Conservation (phyloP, 1,140 invertebrate species). For the Drosophila asahinai region DNA sequence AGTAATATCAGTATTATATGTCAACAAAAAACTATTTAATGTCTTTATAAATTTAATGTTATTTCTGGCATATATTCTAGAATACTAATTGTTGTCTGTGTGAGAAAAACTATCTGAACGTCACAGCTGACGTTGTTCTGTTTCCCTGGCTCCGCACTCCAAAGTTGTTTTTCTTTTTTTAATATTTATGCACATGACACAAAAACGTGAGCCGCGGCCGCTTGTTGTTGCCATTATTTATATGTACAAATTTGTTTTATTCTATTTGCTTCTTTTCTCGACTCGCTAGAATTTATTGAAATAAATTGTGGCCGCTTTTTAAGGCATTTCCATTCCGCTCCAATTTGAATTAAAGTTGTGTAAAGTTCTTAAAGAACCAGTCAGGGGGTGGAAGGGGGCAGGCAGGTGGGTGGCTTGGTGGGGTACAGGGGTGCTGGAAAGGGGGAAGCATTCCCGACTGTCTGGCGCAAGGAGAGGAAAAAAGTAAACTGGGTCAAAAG, state of each 20-base stretch:
- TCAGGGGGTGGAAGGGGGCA: background rate
- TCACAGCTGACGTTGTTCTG: constrained; percentile 24
- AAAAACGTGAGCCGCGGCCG: constrained; percentile 62
- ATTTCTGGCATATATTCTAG: background rate
- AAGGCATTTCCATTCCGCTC: constrained; percentile 37
- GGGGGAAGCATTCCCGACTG: constrained; percentile 45
- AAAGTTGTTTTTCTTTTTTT: constrained; percentile 35
- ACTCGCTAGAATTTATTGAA: constrained; percentile 40
- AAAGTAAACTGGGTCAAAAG: constrained; percentile 74
- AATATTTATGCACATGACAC: constrained; percentile 76
- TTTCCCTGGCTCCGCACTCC: background rate
- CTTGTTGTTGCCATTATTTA: constrained; percentile 34
- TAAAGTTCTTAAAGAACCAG: constrained; percentile 40
- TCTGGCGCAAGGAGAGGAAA: constrained; percentile 46
- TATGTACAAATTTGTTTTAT: constrained; percentile 23
- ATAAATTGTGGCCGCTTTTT: constrained; percentile 33
- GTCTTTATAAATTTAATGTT: background rate
- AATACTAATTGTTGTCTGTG: background rate
- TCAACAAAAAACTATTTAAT: background rate
- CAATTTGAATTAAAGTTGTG: constrained; percentile 44
- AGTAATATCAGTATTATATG: background rate
- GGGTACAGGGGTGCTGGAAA: background rate
- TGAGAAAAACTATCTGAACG: constrained; percentile 17
- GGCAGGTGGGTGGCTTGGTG: constrained; percentile 34
- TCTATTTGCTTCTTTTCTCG: constrained; percentile 20